Conservation (phyloP, 2,888 invertebrate genomes). For the Caenorhabditis doughertyi region DNA sequence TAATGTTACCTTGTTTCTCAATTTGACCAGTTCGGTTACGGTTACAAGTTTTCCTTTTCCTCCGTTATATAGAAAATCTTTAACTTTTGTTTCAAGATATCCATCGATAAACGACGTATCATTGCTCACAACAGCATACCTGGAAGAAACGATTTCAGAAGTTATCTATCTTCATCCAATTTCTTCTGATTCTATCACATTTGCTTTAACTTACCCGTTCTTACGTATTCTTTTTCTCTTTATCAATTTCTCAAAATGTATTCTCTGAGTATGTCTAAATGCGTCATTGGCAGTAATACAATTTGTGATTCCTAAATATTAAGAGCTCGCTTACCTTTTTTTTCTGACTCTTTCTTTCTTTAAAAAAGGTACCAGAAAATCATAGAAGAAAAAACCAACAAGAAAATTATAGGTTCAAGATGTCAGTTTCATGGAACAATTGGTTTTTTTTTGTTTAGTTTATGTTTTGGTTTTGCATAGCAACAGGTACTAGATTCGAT, state of each 20-base stretch:
- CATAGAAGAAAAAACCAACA: not conserved
- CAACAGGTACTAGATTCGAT: too few relatives aligned
- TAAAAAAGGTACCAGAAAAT: slow-evolving; percentile 3
- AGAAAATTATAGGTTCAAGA: slow-evolving; percentile 25
- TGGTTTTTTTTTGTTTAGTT: not conserved
- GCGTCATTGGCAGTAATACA: slow-evolving; percentile 29
- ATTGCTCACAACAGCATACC: slow-evolving; percentile 77
- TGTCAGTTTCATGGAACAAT: slow-evolving; percentile 14
- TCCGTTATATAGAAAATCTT: slow-evolving; percentile 94
- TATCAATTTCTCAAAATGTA: slow-evolving; percentile 4
- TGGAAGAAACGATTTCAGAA: slow-evolving; percentile 64
- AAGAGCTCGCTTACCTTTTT: not conserved
- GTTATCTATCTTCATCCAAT: not conserved
- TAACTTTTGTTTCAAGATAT: slow-evolving; percentile 85
- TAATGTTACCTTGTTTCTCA: slow-evolving; percentile 85
- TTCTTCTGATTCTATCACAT: not conserved
- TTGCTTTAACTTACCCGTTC: not conserved
- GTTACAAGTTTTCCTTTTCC: slow-evolving; percentile 94
- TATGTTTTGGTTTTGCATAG: slow-evolving; percentile 84
- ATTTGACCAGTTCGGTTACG: slow-evolving; percentile 91
- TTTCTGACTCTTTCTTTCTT: not conserved
- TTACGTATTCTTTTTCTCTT: not conserved
- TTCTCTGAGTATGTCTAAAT: not conserved
- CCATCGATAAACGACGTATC: slow-evolving; percentile 76
- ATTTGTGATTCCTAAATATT: too few relatives aligned